phyloP scores from a whole-genome alignment of 2,113 vertebrate genomes.

The Gadus chalcogrammus region DNA sequence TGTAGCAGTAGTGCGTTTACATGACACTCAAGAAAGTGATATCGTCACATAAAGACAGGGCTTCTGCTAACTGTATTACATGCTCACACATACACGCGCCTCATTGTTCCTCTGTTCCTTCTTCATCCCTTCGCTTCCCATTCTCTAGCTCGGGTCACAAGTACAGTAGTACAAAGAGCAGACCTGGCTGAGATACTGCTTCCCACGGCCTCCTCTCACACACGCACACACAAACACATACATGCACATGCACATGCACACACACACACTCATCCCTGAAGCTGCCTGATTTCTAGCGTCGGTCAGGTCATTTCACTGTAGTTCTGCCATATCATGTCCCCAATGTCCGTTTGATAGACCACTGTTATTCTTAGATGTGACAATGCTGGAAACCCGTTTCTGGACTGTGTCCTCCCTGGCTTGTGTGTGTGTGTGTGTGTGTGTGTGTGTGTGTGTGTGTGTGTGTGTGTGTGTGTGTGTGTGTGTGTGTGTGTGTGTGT shows the following conservation, averaged over 20 bases:
- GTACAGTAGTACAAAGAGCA: conserved; percentile 4
- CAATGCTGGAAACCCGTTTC: conserved; percentile 42
- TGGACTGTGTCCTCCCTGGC: conserved; percentile 4
- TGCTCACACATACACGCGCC: neutral
- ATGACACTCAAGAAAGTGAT: no score
- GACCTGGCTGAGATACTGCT: neutral
- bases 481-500: no score
- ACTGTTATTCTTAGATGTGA: conserved; percentile 66
- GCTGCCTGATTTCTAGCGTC: conserved; percentile 47
- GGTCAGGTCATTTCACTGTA: conserved; percentile 38
- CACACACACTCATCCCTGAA: neutral
- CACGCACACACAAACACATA: no score
- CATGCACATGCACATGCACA: no score
- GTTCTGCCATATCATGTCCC: conserved; percentile 55
- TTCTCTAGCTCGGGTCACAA: neutral
- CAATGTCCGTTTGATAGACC: conserved; percentile 55
- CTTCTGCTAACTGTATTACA: neutral
- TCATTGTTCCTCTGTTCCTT: neutral
- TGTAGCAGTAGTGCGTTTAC: no score
- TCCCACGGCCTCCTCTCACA: conserved; percentile 4
- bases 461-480: no score
- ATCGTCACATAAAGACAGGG: neutral
- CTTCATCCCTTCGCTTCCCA: neutral
- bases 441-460: no score
- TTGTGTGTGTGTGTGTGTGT: neutral